phyloP scores from a whole-genome alignment of 2,797 vertebrate genomes.

The Urocyon cinereoargenteus region DNA sequence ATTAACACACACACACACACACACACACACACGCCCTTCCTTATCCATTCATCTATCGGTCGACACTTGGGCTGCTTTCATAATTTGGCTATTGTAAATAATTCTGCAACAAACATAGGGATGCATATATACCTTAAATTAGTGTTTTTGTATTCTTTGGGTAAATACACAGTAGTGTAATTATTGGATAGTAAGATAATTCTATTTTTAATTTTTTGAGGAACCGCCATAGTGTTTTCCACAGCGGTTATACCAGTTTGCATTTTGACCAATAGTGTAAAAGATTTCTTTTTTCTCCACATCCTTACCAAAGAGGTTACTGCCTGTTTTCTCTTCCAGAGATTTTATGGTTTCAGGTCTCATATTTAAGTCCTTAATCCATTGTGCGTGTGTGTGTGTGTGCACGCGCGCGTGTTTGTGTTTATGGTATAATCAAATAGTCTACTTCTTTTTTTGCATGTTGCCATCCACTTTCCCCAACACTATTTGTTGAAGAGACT shows the following conservation, averaged over 20 bases:
- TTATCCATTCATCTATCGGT: neutral
- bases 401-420: rapidly evolving
- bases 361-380: neutral
- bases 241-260: neutral
- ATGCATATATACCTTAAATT: neutral
- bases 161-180: neutral
- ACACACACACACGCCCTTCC: neutral
- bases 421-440: neutral
- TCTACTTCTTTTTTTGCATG: neutral
- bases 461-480: neutral
- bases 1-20: neutral
- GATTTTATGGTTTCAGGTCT: neutral
- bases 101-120: neutral
- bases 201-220: neutral
- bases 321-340: neutral
- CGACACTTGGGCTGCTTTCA: neutral
- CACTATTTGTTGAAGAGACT: neutral
- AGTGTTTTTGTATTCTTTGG: neutral
- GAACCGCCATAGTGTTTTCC: neutral
- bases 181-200: neutral
- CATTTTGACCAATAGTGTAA: neutral
- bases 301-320: neutral
- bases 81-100: neutral
- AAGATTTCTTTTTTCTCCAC: neutral
- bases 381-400: neutral